Conservation (phyloP, 2,797 vertebrate species). For the Silurus aristotelis region DNA sequence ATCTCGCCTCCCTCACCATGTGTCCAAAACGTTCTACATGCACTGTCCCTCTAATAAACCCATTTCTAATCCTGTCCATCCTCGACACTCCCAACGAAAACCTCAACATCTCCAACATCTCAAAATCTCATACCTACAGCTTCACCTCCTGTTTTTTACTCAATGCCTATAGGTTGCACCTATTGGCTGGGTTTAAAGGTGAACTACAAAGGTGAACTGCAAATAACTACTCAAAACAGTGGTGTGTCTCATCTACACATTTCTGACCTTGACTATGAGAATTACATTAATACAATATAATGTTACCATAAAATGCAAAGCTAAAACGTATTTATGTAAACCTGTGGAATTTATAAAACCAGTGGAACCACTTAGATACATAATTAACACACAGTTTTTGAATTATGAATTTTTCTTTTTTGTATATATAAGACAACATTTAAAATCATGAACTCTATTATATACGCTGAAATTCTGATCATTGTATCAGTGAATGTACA, state of each 20-base stretch:
- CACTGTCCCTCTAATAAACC: no score
- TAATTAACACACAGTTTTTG: background rate
- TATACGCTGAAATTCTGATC: background rate
- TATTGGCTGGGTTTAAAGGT: no score
- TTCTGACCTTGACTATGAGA: background rate
- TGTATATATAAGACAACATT: background rate
- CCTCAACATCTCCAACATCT: no score
- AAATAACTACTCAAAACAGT: background rate
- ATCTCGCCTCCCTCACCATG: no score
- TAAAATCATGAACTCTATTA: background rate
- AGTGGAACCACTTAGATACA: background rate
- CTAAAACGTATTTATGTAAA: background rate
- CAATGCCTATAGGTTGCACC: no score
- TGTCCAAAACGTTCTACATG: no score
- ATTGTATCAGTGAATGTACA: background rate
- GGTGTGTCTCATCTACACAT: background rate
- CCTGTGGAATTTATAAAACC: background rate
- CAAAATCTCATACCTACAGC: no score
- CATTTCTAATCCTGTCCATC: no score
- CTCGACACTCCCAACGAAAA: no score
- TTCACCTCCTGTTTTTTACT: no score
- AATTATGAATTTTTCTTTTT: background rate
- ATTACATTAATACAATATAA: background rate
- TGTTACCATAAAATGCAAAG: background rate
- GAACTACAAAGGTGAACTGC: no score